Conservation (phyloP, 2,888 invertebrate genomes). For the Bruchidius siliquastri region DNA sequence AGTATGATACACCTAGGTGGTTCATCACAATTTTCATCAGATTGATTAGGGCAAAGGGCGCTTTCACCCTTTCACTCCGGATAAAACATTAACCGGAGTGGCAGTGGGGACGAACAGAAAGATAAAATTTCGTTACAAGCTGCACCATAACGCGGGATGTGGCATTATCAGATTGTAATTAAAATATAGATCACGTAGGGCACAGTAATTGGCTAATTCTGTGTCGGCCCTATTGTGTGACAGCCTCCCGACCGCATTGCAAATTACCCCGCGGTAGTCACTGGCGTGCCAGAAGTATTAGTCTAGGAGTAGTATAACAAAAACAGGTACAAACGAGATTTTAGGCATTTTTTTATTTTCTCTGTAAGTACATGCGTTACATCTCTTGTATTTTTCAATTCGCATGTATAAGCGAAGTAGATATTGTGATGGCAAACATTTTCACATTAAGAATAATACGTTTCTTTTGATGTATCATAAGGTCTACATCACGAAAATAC, state of each 20-base stretch:
- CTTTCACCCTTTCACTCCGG: neutral
- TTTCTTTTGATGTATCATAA: too few species aligned
- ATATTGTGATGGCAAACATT: too few species aligned
- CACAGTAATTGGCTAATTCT: conserved; percentile 48
- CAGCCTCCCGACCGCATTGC: conserved; percentile 48
- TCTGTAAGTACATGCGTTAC: too few species aligned
- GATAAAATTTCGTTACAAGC: conserved; percentile 31
- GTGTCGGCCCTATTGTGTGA: conserved; percentile 46
- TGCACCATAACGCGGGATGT: conserved; percentile 14
- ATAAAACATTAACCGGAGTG: neutral
- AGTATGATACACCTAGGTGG: neutral
- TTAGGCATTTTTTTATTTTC: too few species aligned
- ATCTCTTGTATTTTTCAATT: too few species aligned
- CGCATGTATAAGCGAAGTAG: too few species aligned
- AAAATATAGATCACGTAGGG: conserved; percentile 46
- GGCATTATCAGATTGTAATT: conserved; percentile 48
- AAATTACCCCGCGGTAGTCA: conserved; percentile 39
- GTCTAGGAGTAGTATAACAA: too few species aligned
- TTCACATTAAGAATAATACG: too few species aligned
- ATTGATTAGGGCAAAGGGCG: neutral
- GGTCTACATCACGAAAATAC: too few species aligned
- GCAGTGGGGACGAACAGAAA: neutral
- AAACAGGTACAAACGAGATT: too few species aligned
- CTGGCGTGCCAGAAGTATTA: conserved; percentile 1
- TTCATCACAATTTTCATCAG: neutral